Percentiles rank a stretch among this genome's conserved stretches.
phyloP scores from a whole-genome alignment of 2,888 invertebrate genomes.

The Ephialtes manifestator region DNA sequence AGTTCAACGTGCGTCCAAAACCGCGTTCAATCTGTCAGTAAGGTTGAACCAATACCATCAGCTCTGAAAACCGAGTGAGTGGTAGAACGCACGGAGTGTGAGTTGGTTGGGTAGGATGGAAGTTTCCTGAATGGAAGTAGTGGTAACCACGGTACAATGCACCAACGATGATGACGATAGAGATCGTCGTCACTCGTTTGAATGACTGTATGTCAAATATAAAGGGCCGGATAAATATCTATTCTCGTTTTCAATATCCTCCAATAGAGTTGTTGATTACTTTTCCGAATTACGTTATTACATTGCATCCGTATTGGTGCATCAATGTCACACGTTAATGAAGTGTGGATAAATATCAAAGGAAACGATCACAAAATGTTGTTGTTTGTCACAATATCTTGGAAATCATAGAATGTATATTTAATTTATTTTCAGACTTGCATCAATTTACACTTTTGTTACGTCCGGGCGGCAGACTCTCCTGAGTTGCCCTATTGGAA shows the following conservation, averaged over 20 bases:
- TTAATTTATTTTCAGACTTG: too few species aligned
- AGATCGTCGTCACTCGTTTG: slow-evolving; percentile 45
- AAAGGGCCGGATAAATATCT: slow-evolving; percentile 9
- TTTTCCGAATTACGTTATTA: background rate
- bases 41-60: slow-evolving; percentile 51
- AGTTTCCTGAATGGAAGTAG: slow-evolving; percentile 65
- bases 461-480: too few species aligned
- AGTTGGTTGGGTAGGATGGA: slow-evolving; percentile 12
- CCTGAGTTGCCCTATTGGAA: too few species aligned
- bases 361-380: background rate
- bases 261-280: background rate
- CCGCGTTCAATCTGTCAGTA: slow-evolving; percentile 67
- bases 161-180: slow-evolving; percentile 61
- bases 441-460: too few species aligned
- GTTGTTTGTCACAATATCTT: background rate
- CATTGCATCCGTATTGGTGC: background rate
- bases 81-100: slow-evolving; percentile 41
- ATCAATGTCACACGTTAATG: background rate
- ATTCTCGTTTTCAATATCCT: background rate
- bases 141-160: slow-evolving; percentile 58
- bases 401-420: background rate
- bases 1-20: slow-evolving; percentile 61
- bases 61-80: slow-evolving; percentile 40
- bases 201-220: background rate
- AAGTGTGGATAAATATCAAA: background rate